Evolutionary conservation across 2,888 invertebrate genomes (phyloP), one percentile per base, ranked within the genome.

Genomic region (Sminthurinus aureus): DNA sequence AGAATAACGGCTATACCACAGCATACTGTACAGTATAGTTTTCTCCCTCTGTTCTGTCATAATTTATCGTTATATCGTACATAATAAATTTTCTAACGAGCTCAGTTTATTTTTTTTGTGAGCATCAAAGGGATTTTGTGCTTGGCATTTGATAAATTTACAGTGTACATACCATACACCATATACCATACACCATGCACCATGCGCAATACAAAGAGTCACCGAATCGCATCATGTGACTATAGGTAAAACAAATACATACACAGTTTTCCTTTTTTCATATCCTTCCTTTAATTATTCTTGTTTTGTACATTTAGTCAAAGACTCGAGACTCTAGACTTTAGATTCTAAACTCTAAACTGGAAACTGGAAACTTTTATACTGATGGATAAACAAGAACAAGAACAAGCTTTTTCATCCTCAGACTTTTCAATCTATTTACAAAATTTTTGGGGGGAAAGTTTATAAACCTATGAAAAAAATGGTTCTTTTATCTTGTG

Each of bases 351-450:
- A n/a, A n/a, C n/a, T n/a, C n/a, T n/a, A n/a, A n/a, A n/a, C n/a
- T n/a, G n/a, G n/a, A 18, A 58, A 58, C 58, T 15, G 58, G 18
- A 58, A 58, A 58, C 58, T 58, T 58, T 24, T 69, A 8, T 76
- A 20, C 50, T 76, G 76, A 76, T 76, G 76, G 15, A 58, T 58
- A 18, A 58, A 15, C 15, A 38, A 38, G 38, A 52, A 52, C 24
- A 51, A 38, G 3, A 76, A 76, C 76, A 76, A 76, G 52, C 76
- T 76, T 52, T 76, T 76, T 50, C n/a, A 20, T 76, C 24, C 13
- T 52, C 58, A 76, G 52, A 76, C 58, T 76, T 76, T 73, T 24
- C 51, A 76, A 76, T 76, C 76, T 76, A 76, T 76, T 76, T 76
- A 76, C 76, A 76, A 76, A 75, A 22, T 58, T 76, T 38, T 38